Percentiles rank a stretch among this genome's conserved stretches.
Conservation (phyloP, 2,797 vertebrate genomes). For the Myripristis jacobus region DNA sequence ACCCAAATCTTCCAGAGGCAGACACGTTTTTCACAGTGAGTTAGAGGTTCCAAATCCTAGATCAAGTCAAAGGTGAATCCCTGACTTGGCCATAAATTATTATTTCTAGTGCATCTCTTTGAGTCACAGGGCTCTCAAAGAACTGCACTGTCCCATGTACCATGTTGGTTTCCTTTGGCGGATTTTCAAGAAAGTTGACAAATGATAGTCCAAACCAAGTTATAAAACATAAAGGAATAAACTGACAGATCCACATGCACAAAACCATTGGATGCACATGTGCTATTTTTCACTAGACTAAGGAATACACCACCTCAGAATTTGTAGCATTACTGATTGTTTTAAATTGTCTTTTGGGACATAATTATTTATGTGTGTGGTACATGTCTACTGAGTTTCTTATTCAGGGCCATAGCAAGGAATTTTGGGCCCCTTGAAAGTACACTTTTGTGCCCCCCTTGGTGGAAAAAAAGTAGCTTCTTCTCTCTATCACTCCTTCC, state of each 20-base stretch:
- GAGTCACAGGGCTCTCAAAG: slow-evolving; percentile 43
- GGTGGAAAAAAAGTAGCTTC: too few species aligned
- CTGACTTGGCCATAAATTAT: slow-evolving; percentile 49
- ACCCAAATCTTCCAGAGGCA: slow-evolving; percentile 78
- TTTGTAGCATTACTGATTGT: slow-evolving; percentile 45
- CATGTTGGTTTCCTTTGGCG: slow-evolving; percentile 8
- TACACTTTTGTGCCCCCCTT: too few species aligned
- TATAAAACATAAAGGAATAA: slow-evolving; percentile 12
- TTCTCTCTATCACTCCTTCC: too few species aligned
- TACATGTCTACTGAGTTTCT: not conserved
- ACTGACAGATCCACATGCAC: slow-evolving; percentile 15
- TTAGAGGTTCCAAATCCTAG: slow-evolving; percentile 75
- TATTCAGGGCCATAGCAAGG: too few species aligned
- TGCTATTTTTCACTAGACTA: too few species aligned
- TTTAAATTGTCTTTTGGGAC: too few species aligned
- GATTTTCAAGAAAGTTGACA: slow-evolving; percentile 41
- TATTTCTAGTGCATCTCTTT: slow-evolving; percentile 49
- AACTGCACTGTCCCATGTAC: slow-evolving; percentile 2
- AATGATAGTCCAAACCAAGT: not conserved
- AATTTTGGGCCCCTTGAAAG: too few species aligned
- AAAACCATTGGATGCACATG: too few species aligned
- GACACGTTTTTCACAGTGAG: slow-evolving; percentile 65
- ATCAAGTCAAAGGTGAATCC: slow-evolving; percentile 74
- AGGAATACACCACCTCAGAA: too few species aligned
- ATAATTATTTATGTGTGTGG: not conserved